These are phyloP conservation scores for Centropristis striata DNA, from an alignment of 2,113 vertebrate genomes.

Conservation along the genomic window DNA sequence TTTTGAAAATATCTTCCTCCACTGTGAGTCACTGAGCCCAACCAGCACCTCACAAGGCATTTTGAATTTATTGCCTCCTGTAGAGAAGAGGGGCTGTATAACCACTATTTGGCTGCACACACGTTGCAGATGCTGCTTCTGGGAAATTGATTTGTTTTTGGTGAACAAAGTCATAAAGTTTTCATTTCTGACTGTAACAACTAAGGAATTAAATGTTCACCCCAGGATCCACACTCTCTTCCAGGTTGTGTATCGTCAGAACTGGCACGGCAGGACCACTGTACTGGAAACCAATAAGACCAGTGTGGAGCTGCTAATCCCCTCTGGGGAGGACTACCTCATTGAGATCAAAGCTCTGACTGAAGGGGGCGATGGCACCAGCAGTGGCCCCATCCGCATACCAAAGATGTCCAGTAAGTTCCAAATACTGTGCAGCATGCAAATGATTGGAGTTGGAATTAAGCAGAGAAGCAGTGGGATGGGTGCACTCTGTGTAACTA, in stretches of 20 bases:
- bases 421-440: conserved; percentile 35
- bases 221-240: background rate
- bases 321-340: conserved; percentile 90
- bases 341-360: conserved; percentile 92
- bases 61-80: conserved; percentile 22
- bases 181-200: background rate
- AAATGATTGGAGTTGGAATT: conserved; percentile 48
- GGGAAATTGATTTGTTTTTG: background rate
- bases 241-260: conserved; percentile 90
- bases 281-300: conserved; percentile 92
- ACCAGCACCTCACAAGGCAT: background rate
- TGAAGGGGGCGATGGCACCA: conserved; percentile 91
- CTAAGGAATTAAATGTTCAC: conserved; percentile 6
- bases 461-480: conserved; percentile 25
- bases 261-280: conserved; percentile 85
- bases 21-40: conserved; percentile 13
- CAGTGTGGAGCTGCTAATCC: conserved; percentile 90
- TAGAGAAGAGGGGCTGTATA: background rate
- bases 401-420: conserved; percentile 92
- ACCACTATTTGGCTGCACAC: background rate
- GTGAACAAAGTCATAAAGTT: background rate
- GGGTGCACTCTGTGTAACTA: conserved; percentile 43
- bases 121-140: background rate
- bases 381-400: conserved; percentile 92
- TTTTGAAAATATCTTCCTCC: conserved; percentile 3